Evolutionary conservation across 2,797 vertebrate species (phyloP), one percentile per base, ranked within the genome.

Genomic region (Melanogrammus aeglefinus): DNA sequence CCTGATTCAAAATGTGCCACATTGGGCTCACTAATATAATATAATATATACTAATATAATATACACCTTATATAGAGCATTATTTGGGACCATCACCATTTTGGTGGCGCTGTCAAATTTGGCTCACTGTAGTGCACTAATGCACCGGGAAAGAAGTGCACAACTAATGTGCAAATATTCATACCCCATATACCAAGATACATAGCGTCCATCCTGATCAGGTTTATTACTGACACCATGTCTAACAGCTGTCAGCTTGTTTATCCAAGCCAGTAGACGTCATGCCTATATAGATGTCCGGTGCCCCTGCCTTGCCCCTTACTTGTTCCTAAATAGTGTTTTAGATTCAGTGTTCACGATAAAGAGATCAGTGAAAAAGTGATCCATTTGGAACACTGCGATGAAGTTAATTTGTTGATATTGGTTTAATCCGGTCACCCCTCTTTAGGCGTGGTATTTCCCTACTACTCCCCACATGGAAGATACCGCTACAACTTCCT

Each of bases 401-500:
- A 63, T 63, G 7, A 63, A 1, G 57, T 63, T 63, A 9, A 63
- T 66, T 66, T 66, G 57, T 66, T 66, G 7, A 27, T 66, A 24
- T 35, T 31, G 31, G 70, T 72, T 33, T 14, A 72, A 66, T 9
- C 70, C 70, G 35, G 31, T 72, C 31, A 35, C 73, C 76, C 9
- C 6, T 38, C 79, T 79, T 1, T 76, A 97, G 97, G 97, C 2
- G 92, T 98, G 82, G 97, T 98, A 69, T 99, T 97, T 80, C 97
- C 97, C 36, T 98, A 97, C 90, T 94, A 94, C 90, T 94, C 96
- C 57, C 83, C 83, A 0, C 89, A 79, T 1, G 97, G 97, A 9
- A 96, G 96, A 79, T 98, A 99, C 91, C 89, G 79, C 35, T 94
- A 96, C 77, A 97, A 95, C 88, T 98, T 96, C 92, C 92, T 91